Percentiles rank a stretch among this genome's conserved stretches.
Conservation (phyloP, 2,888 invertebrate species). For the Brachypalpus laphriformis region DNA sequence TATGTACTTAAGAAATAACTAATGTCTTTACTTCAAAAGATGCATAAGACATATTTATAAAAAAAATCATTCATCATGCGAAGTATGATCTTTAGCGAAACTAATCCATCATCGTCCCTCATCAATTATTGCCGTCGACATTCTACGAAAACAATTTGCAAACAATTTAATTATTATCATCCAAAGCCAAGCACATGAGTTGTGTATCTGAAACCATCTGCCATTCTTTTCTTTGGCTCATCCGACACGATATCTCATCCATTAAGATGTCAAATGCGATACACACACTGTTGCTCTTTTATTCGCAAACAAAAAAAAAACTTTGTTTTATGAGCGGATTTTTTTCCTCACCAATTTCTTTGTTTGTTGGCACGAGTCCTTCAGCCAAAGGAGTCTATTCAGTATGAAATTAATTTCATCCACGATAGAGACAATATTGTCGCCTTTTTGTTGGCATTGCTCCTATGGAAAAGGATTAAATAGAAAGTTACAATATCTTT, state of each 20-base stretch:
- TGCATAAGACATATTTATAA: background rate
- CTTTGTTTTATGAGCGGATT: slow-evolving; percentile 3
- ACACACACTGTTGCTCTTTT: slow-evolving; percentile 37
- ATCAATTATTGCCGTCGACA: slow-evolving; percentile 39
- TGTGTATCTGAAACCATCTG: slow-evolving; percentile 31
- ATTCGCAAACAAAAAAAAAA: slow-evolving; percentile 5
- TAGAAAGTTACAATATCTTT: background rate
- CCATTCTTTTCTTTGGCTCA: slow-evolving; percentile 2
- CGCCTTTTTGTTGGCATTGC: background rate
- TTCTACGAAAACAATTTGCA: slow-evolving; percentile 32
- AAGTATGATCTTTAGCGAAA: background rate
- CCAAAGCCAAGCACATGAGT: slow-evolving; percentile 5
- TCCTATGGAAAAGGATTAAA: background rate
- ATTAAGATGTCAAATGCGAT: slow-evolving; percentile 52
- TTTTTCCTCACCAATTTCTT: background rate
- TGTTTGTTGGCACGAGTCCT: slow-evolving; percentile 13
- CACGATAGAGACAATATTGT: slow-evolving; percentile 5
- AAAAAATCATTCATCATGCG: background rate
- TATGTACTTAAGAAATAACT: background rate
- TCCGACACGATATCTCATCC: slow-evolving; percentile 36
- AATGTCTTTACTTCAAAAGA: background rate
- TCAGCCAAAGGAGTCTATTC: background rate
- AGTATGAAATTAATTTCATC: background rate
- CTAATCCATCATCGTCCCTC: slow-evolving; percentile 31
- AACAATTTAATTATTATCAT: slow-evolving; percentile 49